Evolutionary conservation across 2,797 vertebrate genomes (phyloP).

Genomic region (Brachyrhaphis roseni): DNA sequence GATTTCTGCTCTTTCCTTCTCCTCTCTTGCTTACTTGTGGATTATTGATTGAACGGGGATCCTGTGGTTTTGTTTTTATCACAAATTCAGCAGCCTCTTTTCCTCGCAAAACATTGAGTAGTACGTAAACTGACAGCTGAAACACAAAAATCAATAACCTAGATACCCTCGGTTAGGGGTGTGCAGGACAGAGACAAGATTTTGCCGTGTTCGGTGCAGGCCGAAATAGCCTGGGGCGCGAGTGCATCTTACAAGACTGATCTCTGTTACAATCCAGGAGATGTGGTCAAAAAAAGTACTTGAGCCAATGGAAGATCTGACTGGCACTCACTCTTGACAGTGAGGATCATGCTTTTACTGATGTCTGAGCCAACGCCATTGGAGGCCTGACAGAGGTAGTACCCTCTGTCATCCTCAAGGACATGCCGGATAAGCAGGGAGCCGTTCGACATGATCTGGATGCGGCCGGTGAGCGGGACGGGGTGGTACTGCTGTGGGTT

Average conservation of each 20-base stretch:
- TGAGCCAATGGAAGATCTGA: constrained; percentile 39
- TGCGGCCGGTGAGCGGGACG: constrained; percentile 94
- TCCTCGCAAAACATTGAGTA: constrained; percentile 58
- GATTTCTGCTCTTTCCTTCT: constrained; percentile 38
- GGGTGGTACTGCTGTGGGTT: constrained; percentile 99
- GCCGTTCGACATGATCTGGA: constrained; percentile 97
- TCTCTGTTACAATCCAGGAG: constrained; percentile 36
- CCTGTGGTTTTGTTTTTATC: constrained; percentile 79
- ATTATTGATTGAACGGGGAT: constrained; percentile 72
- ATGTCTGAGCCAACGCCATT: constrained; percentile 98
- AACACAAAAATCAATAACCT: constrained; percentile 68
- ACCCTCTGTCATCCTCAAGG: constrained; percentile 95
- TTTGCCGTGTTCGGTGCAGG: constrained; percentile 48
- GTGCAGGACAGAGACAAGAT: constrained; percentile 46
- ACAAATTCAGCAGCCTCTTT: constrained; percentile 73
- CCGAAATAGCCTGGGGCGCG: constrained; percentile 59
- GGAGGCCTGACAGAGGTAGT: constrained; percentile 98
- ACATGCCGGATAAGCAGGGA: constrained; percentile 96
- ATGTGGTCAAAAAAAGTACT: constrained; percentile 35
- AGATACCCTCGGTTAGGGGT: constrained; percentile 45
- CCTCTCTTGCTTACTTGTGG: constrained; percentile 56
- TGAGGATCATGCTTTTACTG: constrained; percentile 99
- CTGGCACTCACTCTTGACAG: constrained; percentile 85
- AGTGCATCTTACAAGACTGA: constrained; percentile 55
- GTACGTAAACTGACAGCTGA: constrained; percentile 43